A percentile compares a stretch with the other conserved stretches of the same genome.
Evolutionary conservation across 2,888 invertebrate species (phyloP).

Genomic region (Cyaniris semiargus): DNA sequence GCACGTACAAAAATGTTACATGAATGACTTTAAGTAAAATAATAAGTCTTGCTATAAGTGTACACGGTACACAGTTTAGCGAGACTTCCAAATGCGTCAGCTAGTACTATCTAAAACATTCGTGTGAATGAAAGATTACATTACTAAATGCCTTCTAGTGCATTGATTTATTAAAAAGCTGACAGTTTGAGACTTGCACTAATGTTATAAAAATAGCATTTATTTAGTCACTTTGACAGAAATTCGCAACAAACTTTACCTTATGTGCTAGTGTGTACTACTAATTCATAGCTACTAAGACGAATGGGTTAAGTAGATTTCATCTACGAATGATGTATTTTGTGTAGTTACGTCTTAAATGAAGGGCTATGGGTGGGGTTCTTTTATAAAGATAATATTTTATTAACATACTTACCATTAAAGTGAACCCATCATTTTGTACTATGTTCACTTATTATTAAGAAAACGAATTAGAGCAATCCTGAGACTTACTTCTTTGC

Average conservation of each 20-base stretch:
- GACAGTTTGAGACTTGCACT: conserved; percentile 70
- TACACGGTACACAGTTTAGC: neutral
- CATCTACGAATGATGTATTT: conserved; percentile 56
- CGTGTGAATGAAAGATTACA: conserved; percentile 16
- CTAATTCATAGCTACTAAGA: conserved; percentile 56
- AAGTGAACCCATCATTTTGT: conserved; percentile 59
- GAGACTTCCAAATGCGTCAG: neutral
- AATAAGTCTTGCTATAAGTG: neutral
- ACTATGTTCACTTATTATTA: conserved; percentile 56
- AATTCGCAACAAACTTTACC: conserved; percentile 53
- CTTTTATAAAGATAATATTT: conserved; percentile 48
- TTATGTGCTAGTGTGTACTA: conserved; percentile 59
- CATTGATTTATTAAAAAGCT: conserved; percentile 47
- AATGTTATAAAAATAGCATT: conserved; percentile 48
- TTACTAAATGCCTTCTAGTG: conserved; percentile 49
- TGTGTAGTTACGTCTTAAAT: conserved; percentile 52
- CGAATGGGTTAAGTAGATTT: conserved; percentile 65
- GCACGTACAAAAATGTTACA: neutral
- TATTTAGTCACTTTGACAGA: conserved; percentile 48
- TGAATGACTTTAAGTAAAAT: neutral
- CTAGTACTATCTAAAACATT: neutral
- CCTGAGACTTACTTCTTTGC: neutral
- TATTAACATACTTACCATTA: conserved; percentile 59
- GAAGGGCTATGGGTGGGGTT: conserved; percentile 58
- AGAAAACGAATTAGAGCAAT: neutral